A percentile compares a stretch with the other conserved stretches of the same genome.
Conservation (phyloP, 1,140 invertebrate genomes). For the Drosophila triauraria region DNA sequence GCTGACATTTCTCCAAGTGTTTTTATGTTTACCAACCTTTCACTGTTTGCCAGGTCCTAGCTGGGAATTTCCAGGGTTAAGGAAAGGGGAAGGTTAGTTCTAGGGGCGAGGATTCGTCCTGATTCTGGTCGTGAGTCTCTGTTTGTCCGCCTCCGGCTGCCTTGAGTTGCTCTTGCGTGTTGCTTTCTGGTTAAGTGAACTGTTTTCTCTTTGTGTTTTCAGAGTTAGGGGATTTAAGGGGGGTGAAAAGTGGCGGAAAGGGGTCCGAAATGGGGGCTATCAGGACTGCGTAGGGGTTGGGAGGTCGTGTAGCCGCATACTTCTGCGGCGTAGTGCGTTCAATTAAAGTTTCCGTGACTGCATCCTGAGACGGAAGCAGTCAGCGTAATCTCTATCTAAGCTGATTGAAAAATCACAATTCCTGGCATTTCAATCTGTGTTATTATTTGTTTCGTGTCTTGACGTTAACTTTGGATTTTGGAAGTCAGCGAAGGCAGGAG, state of each 20-base stretch:
- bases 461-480: not conserved
- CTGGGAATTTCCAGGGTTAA: conserved; percentile 45
- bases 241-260: not conserved
- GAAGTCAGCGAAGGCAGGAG: not conserved
- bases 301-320: conserved; percentile 29
- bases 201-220: conserved; percentile 47
- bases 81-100: conserved; percentile 11
- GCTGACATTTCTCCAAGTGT: conserved; percentile 3
- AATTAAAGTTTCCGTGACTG: conserved; percentile 45
- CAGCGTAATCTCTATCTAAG: conserved; percentile 36
- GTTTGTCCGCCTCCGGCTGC: conserved; percentile 60
- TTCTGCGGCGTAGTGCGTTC: conserved; percentile 40
- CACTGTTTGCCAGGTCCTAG: conserved; percentile 69
- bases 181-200: conserved; percentile 79
- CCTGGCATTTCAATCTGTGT: conserved; percentile 17
- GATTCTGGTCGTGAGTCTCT: conserved; percentile 47
- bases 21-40: conserved; percentile 53
- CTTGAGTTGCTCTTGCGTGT: conserved; percentile 69
- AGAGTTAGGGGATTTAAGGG: conserved; percentile 7
- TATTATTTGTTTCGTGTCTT: not conserved
- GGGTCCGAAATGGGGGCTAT: not conserved
- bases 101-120: conserved; percentile 11
- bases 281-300: not conserved
- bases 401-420: conserved; percentile 37
- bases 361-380: conserved; percentile 14